These are phyloP conservation scores for Ranitomeya variabilis DNA, from an alignment of 2,113 vertebrate genomes.

Conservation along the genomic window DNA sequence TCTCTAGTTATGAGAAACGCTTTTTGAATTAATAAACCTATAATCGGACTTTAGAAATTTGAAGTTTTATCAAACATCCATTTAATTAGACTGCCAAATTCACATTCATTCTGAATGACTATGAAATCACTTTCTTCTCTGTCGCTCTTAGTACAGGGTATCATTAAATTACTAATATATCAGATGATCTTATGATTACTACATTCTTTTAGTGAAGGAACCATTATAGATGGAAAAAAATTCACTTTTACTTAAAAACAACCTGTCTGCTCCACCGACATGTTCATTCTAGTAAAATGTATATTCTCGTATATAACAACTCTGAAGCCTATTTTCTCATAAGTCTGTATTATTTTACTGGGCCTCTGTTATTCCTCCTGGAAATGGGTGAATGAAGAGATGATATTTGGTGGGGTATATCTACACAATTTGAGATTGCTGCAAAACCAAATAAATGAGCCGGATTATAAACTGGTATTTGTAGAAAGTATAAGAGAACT, in stretches of 20 bases:
- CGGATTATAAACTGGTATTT: too few species aligned
- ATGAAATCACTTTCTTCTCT: not conserved
- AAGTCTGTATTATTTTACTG: too few species aligned
- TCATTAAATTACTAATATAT: not conserved
- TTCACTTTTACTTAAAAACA: not conserved
- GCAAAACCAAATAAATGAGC: too few species aligned
- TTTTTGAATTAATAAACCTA: constrained; percentile 34
- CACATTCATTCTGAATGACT: not conserved
- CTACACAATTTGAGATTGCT: too few species aligned
- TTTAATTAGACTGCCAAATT: constrained; percentile 32
- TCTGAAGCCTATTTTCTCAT: too few species aligned
- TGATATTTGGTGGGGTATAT: too few species aligned
- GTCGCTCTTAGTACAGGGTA: not conserved
- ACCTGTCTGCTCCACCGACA: too few species aligned
- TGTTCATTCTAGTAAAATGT: too few species aligned
- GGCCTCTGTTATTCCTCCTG: too few species aligned
- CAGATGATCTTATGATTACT: not conserved
- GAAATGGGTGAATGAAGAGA: too few species aligned
- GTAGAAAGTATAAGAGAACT: too few species aligned
- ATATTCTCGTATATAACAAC: too few species aligned
- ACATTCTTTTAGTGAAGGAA: not conserved
- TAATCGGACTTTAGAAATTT: constrained; percentile 12
- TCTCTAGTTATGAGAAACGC: constrained; percentile 2
- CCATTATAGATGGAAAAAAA: not conserved
- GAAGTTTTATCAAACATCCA: constrained; percentile 15